Percentiles rank a stretch among this genome's conserved stretches.
phyloP scores from a whole-genome alignment of 2,797 vertebrate genomes.

The Leptoclinus maculatus region DNA sequence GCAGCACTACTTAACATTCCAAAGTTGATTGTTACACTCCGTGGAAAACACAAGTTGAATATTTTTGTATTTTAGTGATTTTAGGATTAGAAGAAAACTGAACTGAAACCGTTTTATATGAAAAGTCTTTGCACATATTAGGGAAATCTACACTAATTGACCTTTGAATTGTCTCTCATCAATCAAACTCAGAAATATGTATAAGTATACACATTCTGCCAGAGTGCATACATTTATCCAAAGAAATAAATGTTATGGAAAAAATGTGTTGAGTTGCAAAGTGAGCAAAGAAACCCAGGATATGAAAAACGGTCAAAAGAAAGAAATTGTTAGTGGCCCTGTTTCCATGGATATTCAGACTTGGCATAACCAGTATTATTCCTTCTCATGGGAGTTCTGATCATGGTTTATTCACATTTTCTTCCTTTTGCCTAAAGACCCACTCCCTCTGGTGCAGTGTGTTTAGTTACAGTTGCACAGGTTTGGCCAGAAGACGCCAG shows the following conservation, averaged over 20 bases:
- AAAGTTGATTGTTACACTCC: not conserved
- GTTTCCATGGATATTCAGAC: constrained; percentile 39
- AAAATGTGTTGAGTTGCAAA: not conserved
- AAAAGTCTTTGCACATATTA: not conserved
- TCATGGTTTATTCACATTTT: constrained; percentile 32
- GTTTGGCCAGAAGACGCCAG: constrained; percentile 3
- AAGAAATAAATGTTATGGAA: not conserved
- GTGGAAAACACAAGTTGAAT: not conserved
- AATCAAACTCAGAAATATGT: not conserved
- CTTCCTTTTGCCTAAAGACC: not conserved
- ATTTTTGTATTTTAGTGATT: not conserved
- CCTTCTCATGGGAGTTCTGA: constrained; percentile 29
- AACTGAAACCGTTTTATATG: not conserved
- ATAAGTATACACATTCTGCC: not conserved
- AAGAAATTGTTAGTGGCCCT: not conserved
- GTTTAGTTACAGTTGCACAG: constrained; percentile 11
- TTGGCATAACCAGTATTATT: constrained; percentile 37
- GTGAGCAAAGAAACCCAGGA: constrained; percentile 1
- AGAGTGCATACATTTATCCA: not conserved
- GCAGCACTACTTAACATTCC: not conserved
- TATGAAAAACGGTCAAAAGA: not conserved
- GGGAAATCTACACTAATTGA: not conserved
- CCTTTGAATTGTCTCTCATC: not conserved
- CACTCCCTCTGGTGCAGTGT: constrained; percentile 6
- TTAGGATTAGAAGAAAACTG: not conserved